A percentile compares a stretch with the other conserved stretches of the same genome.
Evolutionary conservation across 2,113 vertebrate genomes (phyloP).

Genomic region (Lutjanus erythropterus): DNA sequence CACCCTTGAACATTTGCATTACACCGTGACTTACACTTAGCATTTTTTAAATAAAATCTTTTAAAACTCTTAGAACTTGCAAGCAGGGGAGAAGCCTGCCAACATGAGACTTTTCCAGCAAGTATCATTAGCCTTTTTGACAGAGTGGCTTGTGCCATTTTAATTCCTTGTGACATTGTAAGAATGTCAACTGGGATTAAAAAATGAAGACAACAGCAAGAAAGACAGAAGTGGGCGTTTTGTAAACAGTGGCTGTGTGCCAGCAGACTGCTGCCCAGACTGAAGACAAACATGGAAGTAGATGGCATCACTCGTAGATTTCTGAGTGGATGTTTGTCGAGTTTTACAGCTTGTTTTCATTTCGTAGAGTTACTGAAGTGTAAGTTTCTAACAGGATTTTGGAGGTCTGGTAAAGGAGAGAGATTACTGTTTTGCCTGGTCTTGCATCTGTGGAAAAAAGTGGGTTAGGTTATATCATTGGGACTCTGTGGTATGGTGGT

Average conservation of each 20-base stretch:
- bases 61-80: background rate
- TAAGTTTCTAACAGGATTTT: no score
- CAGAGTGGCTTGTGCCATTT: slow-evolving; percentile 5
- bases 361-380: background rate
- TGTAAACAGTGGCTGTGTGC: slow-evolving; percentile 1
- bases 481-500: no score
- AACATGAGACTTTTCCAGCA: background rate
- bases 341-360: background rate
- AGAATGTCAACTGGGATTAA: slow-evolving; percentile 25
- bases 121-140: background rate
- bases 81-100: background rate
- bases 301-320: background rate
- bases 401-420: no score
- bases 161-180: background rate
- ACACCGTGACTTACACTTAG: background rate
- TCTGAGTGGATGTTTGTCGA: background rate
- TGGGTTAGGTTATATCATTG: no score
- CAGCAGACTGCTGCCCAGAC: slow-evolving; percentile 7
- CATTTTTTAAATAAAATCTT: background rate
- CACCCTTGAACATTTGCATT: background rate
- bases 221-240: slow-evolving; percentile 15
- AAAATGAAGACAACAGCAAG: slow-evolving; percentile 11
- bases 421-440: no score
- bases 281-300: background rate
- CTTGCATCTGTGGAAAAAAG: no score